A percentile compares a stretch with the other conserved stretches of the same genome.
Conservation (phyloP, 1,140 invertebrate genomes). For the Venturia canescens region DNA sequence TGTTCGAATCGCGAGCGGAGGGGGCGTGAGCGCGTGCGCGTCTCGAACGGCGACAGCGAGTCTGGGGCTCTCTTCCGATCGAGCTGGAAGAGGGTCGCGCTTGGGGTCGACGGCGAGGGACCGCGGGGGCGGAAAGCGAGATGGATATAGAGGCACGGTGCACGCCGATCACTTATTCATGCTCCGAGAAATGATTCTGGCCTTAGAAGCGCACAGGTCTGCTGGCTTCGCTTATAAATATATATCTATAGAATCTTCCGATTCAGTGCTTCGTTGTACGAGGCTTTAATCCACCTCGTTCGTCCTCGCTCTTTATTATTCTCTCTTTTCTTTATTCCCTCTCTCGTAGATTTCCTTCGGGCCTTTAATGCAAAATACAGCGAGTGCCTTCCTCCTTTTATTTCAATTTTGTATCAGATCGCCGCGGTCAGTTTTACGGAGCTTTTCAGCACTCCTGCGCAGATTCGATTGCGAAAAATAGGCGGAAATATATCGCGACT, state of each 20-base stretch:
- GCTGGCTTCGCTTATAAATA: slow-evolving; percentile 3
- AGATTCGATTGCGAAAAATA: background rate
- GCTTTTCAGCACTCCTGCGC: background rate
- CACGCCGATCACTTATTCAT: slow-evolving; percentile 70
- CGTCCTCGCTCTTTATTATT: background rate
- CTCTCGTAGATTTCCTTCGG: background rate
- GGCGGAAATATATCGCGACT: too few species aligned
- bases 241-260: background rate
- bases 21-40: slow-evolving; percentile 27
- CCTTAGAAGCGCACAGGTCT: slow-evolving; percentile 46
- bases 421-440: background rate
- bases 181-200: slow-evolving; percentile 68
- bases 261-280: slow-evolving; percentile 1
- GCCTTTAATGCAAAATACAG: background rate
- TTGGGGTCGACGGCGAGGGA: slow-evolving; percentile 25
- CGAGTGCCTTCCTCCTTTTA: background rate
- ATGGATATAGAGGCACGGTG: slow-evolving; percentile 33
- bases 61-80: slow-evolving; percentile 41
- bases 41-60: slow-evolving; percentile 48
- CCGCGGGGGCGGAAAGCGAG: slow-evolving; percentile 15
- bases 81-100: slow-evolving; percentile 17
- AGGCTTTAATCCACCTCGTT: slow-evolving; percentile 5
- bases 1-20: background rate
- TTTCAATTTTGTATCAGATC: background rate
- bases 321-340: background rate